phyloP scores from a whole-genome alignment of 1,140 invertebrate genomes.

The Aphaenogaster rudis region DNA sequence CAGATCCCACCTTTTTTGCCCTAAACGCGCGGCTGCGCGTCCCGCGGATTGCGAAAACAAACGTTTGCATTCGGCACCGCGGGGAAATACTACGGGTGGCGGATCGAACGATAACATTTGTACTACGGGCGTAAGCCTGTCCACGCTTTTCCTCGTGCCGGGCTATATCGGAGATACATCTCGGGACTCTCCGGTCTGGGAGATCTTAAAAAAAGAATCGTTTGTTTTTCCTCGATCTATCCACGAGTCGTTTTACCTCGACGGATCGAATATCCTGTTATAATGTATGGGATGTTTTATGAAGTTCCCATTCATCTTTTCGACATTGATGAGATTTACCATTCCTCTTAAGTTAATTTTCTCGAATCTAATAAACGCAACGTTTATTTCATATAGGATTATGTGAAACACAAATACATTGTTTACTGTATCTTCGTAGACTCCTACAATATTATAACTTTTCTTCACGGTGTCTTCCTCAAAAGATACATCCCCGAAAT shows the following conservation, averaged over 20 bases:
- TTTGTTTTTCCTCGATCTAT: slow-evolving; percentile 51
- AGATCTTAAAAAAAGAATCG: slow-evolving; percentile 62
- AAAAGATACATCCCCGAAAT: slow-evolving; percentile 34
- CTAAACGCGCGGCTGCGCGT: slow-evolving; percentile 61
- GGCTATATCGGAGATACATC: slow-evolving; percentile 31
- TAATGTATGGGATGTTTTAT: slow-evolving; percentile 27
- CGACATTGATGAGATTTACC: slow-evolving; percentile 29
- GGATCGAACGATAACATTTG: slow-evolving; percentile 64
- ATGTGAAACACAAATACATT: background rate
- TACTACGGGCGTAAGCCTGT: slow-evolving; percentile 53
- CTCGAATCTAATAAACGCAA: background rate
- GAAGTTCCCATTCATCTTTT: slow-evolving; percentile 45
- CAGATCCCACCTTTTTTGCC: slow-evolving; percentile 56
- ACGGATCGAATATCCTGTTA: slow-evolving; percentile 17
- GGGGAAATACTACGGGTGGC: slow-evolving; percentile 38
- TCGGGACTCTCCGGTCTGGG: background rate
- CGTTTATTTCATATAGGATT: background rate
- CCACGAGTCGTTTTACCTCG: slow-evolving; percentile 21
- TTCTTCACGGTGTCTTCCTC: background rate
- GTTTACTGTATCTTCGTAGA: background rate
- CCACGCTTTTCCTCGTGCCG: background rate
- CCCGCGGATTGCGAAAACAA: slow-evolving; percentile 61
- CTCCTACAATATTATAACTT: no score
- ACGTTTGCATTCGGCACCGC: slow-evolving; percentile 63
- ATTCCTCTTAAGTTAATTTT: slow-evolving; percentile 58